phyloP scores from a whole-genome alignment of 2,113 vertebrate genomes.

The Phrynosoma platyrhinos region DNA sequence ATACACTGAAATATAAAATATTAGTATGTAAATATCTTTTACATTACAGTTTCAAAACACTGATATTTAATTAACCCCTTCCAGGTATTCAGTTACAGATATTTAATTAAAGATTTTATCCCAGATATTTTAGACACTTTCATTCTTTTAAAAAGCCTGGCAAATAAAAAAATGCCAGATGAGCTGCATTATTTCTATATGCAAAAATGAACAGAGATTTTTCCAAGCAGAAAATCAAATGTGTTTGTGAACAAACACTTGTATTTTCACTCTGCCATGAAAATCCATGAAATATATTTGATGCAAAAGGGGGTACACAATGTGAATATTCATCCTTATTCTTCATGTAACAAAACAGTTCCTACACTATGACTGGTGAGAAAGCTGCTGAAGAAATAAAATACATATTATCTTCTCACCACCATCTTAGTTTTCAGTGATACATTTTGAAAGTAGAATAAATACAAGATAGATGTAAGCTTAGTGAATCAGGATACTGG shows the following conservation, averaged over 20 bases:
- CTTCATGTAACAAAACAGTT: background rate
- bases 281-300: background rate
- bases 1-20: background rate
- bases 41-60: background rate
- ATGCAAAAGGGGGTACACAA: background rate
- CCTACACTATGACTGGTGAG: background rate
- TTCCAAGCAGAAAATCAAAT: background rate
- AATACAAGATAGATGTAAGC: fast-evolving
- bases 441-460: background rate
- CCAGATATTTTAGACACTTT: background rate
- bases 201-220: background rate
- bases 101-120: background rate
- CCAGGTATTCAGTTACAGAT: background rate
- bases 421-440: background rate
- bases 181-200: background rate
- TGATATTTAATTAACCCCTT: background rate
- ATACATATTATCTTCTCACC: background rate
- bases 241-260: background rate
- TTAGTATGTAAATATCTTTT: background rate
- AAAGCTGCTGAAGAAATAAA: background rate
- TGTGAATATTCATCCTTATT: background rate
- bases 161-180: background rate
- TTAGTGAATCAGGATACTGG: background rate
- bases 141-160: background rate
- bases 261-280: background rate